Evolutionary conservation across 2,113 vertebrate species (phyloP).

Genomic region (Eurystomus gularis): DNA sequence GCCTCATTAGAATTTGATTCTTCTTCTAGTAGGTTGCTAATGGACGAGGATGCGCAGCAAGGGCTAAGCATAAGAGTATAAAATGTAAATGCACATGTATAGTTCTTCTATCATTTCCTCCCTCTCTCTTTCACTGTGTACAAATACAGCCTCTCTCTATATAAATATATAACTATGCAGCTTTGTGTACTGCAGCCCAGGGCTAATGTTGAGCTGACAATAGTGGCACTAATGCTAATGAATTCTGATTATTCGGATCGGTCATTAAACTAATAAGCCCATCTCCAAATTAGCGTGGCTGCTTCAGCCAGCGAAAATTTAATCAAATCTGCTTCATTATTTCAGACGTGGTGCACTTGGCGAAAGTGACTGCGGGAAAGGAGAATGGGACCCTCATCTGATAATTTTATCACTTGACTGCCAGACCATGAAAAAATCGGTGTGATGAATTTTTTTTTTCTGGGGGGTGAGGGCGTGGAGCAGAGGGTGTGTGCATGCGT

Average conservation of each 20-base stretch:
- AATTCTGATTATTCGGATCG: slow-evolving; percentile 91
- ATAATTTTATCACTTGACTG: slow-evolving; percentile 77
- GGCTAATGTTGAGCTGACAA: slow-evolving; percentile 82
- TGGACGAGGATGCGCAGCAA: background rate
- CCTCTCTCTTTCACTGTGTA: slow-evolving; percentile 14
- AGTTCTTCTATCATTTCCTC: background rate
- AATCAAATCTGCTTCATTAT: slow-evolving; percentile 78
- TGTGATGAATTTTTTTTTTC: slow-evolving; percentile 71
- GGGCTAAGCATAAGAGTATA: background rate
- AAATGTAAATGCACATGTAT: background rate
- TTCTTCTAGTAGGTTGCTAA: background rate
- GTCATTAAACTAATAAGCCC: slow-evolving; percentile 99
- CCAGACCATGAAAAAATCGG: slow-evolving; percentile 76
- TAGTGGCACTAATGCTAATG: slow-evolving; percentile 90
- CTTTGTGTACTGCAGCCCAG: slow-evolving; percentile 75
- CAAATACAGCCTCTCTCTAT: slow-evolving; percentile 27
- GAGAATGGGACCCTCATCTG: slow-evolving; percentile 65
- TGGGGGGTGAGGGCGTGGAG: slow-evolving; percentile 58
- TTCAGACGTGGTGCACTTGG: slow-evolving; percentile 74
- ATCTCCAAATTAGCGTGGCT: slow-evolving; percentile 87
- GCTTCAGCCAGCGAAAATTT: slow-evolving; percentile 75
- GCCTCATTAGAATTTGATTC: background rate
- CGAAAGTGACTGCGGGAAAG: slow-evolving; percentile 63
- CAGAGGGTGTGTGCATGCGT: slow-evolving; percentile 1
- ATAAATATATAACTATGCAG: slow-evolving; percentile 56